Evolutionary conservation across 2,113 vertebrate genomes (phyloP).

Genomic region (Ranitomeya variabilis): DNA sequence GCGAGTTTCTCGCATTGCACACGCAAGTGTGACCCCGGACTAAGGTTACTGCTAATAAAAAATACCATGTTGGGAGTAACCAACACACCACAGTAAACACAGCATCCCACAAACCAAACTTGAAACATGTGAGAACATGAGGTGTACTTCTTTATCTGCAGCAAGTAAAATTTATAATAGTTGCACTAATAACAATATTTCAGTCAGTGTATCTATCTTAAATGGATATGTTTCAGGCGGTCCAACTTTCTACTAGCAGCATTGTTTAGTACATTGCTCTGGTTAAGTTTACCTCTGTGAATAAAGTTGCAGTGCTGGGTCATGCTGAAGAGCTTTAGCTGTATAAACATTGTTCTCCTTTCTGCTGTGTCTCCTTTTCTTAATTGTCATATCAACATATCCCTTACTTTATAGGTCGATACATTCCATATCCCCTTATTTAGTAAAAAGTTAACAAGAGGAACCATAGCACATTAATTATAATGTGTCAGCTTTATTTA

Average conservation of each 20-base stretch:
- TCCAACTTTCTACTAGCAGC: background rate
- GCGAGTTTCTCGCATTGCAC: too few species aligned
- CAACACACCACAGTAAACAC: too few species aligned
- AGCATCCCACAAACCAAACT: too few species aligned
- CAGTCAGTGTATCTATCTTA: background rate
- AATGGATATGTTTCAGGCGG: background rate
- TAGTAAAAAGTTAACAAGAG: constrained; percentile 26
- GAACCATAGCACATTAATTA: constrained; percentile 44
- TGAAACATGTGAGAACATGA: too few species aligned
- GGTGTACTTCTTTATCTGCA: too few species aligned
- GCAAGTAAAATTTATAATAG: too few species aligned
- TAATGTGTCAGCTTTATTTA: constrained; percentile 50
- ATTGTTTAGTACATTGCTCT: background rate
- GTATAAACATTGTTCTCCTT: constrained; percentile 27
- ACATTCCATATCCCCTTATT: constrained; percentile 32
- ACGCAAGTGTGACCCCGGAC: too few species aligned
- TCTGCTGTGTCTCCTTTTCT: constrained; percentile 38
- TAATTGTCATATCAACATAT: constrained; percentile 43
- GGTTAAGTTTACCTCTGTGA: constrained; percentile 23
- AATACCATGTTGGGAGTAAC: too few species aligned
- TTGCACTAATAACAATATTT: too few species aligned
- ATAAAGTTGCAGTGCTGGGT: constrained; percentile 4
- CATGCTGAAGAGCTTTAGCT: background rate
- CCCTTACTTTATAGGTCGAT: constrained; percentile 30
- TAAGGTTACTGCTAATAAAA: too few species aligned